Evolutionary conservation across 2,888 invertebrate genomes (phyloP).

Genomic region (Polylopha cassiicola): DNA sequence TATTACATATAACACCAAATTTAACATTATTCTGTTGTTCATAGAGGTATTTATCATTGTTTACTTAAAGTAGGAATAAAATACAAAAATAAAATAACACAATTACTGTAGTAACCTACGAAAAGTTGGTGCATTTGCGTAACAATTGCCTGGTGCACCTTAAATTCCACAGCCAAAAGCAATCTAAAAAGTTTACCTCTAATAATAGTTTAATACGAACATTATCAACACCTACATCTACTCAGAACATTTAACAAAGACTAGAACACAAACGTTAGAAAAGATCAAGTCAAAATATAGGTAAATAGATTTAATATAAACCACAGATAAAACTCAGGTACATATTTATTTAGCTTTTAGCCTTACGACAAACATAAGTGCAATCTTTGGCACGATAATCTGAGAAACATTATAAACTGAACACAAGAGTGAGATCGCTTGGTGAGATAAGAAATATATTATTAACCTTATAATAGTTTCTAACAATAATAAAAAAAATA

Average conservation of each 20-base stretch:
- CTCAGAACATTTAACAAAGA: constrained; percentile 13
- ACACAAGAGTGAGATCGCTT: constrained; percentile 37
- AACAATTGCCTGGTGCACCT: constrained; percentile 34
- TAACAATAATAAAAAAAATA: constrained; percentile 20
- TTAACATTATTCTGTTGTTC: no score
- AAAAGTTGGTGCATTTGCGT: constrained; percentile 26
- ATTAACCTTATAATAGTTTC: constrained; percentile 14
- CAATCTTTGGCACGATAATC: constrained; percentile 41
- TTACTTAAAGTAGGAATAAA: not conserved
- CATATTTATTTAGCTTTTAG: constrained; percentile 18
- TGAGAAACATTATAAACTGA: constrained; percentile 27
- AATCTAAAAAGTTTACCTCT: constrained; percentile 20
- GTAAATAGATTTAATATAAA: constrained; percentile 21
- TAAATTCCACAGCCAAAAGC: constrained; percentile 28
- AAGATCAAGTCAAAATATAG: constrained; percentile 15
- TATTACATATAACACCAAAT: no score
- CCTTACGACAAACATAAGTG: constrained; percentile 25
- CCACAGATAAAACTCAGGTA: constrained; percentile 24
- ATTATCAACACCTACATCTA: constrained; percentile 19
- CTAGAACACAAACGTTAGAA: constrained; percentile 14
- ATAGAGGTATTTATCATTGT: no score
- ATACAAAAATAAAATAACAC: constrained; percentile 13
- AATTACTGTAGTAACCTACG: constrained; percentile 8
- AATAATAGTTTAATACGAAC: constrained; percentile 14
- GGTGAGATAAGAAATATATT: constrained; percentile 5